A percentile compares a stretch with the other conserved stretches of the same genome.
These are phyloP conservation scores for Polietes domitor DNA, from an alignment of 2,888 invertebrate genomes.

Conservation along the genomic window DNA sequence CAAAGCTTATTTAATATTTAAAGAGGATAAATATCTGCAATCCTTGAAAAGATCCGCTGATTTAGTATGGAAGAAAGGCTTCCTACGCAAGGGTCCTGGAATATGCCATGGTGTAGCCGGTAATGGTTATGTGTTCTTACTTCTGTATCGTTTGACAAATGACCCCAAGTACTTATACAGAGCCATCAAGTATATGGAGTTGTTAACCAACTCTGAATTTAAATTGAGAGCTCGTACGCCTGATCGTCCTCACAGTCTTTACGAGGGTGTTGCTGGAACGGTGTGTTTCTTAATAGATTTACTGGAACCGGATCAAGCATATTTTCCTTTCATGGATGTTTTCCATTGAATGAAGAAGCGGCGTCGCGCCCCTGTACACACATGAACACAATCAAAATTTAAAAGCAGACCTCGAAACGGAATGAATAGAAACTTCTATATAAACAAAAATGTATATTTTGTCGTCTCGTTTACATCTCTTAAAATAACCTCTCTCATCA, in stretches of 20 bases:
- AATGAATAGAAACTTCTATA: constrained; percentile 4
- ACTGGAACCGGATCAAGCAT: constrained; percentile 86
- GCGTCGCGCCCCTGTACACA: not conserved
- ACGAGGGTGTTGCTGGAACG: constrained; percentile 93
- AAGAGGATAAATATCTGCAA: constrained; percentile 87
- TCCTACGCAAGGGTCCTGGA: constrained; percentile 93
- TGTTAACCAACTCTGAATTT: constrained; percentile 86
- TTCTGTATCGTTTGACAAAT: constrained; percentile 88
- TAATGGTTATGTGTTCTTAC: constrained; percentile 90
- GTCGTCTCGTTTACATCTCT: constrained; percentile 25
- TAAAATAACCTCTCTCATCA: constrained; percentile 57
- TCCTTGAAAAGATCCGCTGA: constrained; percentile 87
- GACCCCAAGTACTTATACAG: constrained; percentile 87
- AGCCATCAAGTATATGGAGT: constrained; percentile 89
- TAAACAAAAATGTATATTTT: constrained; percentile 41
- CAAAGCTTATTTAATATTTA: constrained; percentile 88
- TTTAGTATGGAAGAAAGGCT: constrained; percentile 90
- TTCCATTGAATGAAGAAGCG: constrained; percentile 73
- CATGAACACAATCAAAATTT: constrained; percentile 43
- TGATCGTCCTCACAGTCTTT: constrained; percentile 90
- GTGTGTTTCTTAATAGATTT: constrained; percentile 91
- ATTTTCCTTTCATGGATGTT: constrained; percentile 92
- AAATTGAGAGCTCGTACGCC: constrained; percentile 86
- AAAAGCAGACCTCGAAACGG: constrained; percentile 45
- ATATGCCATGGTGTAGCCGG: constrained; percentile 94